Percentiles rank a stretch among this genome's conserved stretches.
phyloP scores from a whole-genome alignment of 1,140 invertebrate species.

The Asbolus verrucosus region DNA sequence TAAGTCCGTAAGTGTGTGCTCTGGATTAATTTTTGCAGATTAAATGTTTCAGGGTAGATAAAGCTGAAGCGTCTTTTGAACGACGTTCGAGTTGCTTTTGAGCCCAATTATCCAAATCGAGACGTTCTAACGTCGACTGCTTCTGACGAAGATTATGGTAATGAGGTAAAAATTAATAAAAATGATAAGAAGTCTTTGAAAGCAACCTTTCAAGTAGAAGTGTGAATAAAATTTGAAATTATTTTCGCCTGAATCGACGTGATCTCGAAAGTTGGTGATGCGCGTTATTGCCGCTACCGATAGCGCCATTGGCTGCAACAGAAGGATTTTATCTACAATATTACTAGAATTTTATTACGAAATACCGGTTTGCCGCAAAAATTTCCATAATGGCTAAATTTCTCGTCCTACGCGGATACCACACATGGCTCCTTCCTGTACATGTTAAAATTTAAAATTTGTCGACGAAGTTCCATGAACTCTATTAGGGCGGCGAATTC shows the following conservation, averaged over 20 bases:
- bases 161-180: conserved; percentile 51
- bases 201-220: conserved; percentile 25
- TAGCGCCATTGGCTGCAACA: conserved; percentile 34
- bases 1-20: neutral
- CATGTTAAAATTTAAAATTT: too few species aligned
- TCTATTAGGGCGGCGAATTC: too few species aligned
- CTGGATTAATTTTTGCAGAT: conserved; percentile 11
- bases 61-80: neutral
- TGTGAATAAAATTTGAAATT: conserved; percentile 50
- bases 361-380: conserved; percentile 26
- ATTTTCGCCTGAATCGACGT: conserved; percentile 40
- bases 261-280: conserved; percentile 32
- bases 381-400: conserved; percentile 9
- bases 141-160: conserved; percentile 43
- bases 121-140: conserved; percentile 3
- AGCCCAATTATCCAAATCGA: conserved; percentile 21
- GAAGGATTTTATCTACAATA: conserved; percentile 37
- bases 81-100: neutral
- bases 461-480: too few species aligned
- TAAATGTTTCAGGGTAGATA: neutral
- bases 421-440: neutral
- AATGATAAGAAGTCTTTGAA: conserved; percentile 44
- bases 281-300: conserved; percentile 35
- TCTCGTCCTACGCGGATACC: neutral
- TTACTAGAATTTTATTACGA: conserved; percentile 34